Conservation (phyloP, 2,888 invertebrate genomes). For the Drosophila longiperda region DNA sequence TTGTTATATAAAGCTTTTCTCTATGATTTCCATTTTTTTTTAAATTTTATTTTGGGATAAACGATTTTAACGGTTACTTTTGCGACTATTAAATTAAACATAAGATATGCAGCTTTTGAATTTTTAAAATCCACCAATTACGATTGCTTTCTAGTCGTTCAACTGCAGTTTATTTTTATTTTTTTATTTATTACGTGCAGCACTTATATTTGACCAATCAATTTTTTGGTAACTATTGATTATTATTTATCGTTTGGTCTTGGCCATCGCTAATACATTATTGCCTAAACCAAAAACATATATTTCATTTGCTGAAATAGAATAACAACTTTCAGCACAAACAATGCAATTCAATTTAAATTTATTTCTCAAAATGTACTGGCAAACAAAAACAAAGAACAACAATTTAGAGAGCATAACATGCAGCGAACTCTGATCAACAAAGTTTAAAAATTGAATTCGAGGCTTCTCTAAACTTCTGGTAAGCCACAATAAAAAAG, state of each 20-base stretch:
- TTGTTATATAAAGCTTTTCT: slow-evolving; percentile 13
- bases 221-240: too few species aligned
- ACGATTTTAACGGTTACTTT: not conserved
- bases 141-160: not conserved
- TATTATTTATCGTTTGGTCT: not conserved
- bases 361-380: slow-evolving; percentile 13
- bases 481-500: slow-evolving; percentile 8
- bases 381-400: slow-evolving; percentile 10
- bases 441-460: slow-evolving; percentile 68
- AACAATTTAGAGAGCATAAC: slow-evolving; percentile 26
- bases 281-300: not conserved
- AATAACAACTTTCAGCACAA: slow-evolving; percentile 9
- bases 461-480: slow-evolving; percentile 50
- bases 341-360: slow-evolving; percentile 15
- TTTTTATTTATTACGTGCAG: too few species aligned
- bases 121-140: not conserved
- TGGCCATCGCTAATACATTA: not conserved
- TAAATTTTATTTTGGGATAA: not conserved
- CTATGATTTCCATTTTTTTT: not conserved
- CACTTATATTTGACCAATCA: too few species aligned
- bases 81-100: not conserved
- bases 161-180: not conserved
- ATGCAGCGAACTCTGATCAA: slow-evolving; percentile 32
- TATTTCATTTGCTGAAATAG: not conserved
- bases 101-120: not conserved